These are phyloP conservation scores for Galaxias olidus DNA, from an alignment of 2,797 vertebrate genomes.

Conservation along the genomic window DNA sequence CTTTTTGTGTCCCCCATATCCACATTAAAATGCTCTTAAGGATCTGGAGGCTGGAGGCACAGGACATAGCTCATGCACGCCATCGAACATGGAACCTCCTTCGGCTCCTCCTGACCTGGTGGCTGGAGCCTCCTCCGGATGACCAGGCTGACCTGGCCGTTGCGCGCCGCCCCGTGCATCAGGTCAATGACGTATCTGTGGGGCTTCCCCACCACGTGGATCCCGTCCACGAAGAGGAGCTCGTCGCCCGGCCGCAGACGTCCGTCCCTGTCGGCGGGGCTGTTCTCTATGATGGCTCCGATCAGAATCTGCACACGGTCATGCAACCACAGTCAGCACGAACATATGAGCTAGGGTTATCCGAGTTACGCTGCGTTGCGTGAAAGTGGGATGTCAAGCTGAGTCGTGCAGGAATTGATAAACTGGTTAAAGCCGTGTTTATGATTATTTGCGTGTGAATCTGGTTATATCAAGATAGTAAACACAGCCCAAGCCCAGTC, in stretches of 20 bases:
- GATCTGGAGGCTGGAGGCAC: too few species aligned
- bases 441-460: slow-evolving; percentile 9
- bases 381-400: not conserved
- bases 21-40: too few species aligned
- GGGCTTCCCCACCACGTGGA: slow-evolving; percentile 93
- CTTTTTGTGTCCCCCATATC: too few species aligned
- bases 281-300: slow-evolving; percentile 96
- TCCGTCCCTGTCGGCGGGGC: slow-evolving; percentile 93
- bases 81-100: too few species aligned
- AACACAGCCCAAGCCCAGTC: slow-evolving; percentile 56
- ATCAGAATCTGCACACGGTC: slow-evolving; percentile 86
- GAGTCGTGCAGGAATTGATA: not conserved
- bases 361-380: not conserved
- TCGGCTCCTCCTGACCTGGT: slow-evolving; percentile 71
- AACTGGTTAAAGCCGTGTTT: slow-evolving; percentile 24
- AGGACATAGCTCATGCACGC: too few species aligned
- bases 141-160: slow-evolving; percentile 93
- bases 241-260: slow-evolving; percentile 94
- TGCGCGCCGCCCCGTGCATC: slow-evolving; percentile 95
- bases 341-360: slow-evolving; percentile 3
- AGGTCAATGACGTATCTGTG: slow-evolving; percentile 98
- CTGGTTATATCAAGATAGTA: slow-evolving; percentile 40
- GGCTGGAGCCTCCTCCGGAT: slow-evolving; percentile 88
- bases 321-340: not conserved
- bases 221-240: slow-evolving; percentile 92